Conservation (phyloP, 2,888 invertebrate genomes). For the Drosophila setosimentum region DNA sequence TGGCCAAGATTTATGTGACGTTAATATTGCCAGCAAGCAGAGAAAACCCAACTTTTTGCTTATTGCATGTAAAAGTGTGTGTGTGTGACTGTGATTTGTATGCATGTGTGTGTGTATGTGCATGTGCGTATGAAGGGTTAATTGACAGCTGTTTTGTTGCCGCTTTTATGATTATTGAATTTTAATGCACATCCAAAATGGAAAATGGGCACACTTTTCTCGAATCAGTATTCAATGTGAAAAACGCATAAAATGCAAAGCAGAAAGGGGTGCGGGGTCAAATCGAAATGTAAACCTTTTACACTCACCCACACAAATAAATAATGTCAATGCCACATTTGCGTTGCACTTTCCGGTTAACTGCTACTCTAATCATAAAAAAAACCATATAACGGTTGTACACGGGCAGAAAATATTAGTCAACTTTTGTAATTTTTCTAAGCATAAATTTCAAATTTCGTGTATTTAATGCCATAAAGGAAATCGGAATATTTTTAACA, state of each 20-base stretch:
- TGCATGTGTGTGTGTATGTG: slow-evolving; percentile 2
- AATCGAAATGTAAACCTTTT: slow-evolving; percentile 30
- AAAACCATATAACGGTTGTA: slow-evolving; percentile 9
- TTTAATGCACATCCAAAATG: slow-evolving; percentile 78
- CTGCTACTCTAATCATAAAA: slow-evolving; percentile 27
- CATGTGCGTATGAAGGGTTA: slow-evolving; percentile 52
- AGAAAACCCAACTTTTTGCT: slow-evolving; percentile 18
- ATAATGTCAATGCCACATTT: slow-evolving; percentile 63
- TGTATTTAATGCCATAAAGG: neutral
- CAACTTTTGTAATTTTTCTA: neutral
- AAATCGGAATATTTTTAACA: neutral
- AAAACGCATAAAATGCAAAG: slow-evolving; percentile 59
- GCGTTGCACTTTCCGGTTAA: slow-evolving; percentile 55
- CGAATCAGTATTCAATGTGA: slow-evolving; percentile 78
- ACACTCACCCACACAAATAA: slow-evolving; percentile 41
- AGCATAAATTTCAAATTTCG: neutral
- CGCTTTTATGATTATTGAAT: slow-evolving; percentile 83
- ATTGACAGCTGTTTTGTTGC: slow-evolving; percentile 49
- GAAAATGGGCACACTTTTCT: slow-evolving; percentile 62
- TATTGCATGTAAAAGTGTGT: slow-evolving; percentile 34
- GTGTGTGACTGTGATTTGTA: slow-evolving; percentile 30
- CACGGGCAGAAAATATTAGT: neutral
- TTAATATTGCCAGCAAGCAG: slow-evolving; percentile 69
- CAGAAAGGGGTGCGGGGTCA: slow-evolving; percentile 11
- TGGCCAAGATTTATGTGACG: slow-evolving; percentile 78